phyloP scores from a whole-genome alignment of 2,888 invertebrate genomes.

The Folsomia candida region DNA sequence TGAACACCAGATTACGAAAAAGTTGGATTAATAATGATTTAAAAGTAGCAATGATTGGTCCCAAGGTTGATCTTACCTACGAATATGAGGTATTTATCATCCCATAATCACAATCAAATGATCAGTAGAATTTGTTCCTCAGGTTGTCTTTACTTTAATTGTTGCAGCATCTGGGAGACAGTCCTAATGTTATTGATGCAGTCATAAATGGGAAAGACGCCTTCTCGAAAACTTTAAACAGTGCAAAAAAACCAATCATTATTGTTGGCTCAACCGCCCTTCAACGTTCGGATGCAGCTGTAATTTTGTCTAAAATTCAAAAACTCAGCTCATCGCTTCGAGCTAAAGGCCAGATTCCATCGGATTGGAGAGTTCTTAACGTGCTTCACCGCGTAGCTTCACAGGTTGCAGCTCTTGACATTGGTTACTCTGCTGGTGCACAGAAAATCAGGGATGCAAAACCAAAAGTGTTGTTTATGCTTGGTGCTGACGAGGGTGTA shows the following conservation, averaged over 20 bases:
- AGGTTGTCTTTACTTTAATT: conserved; percentile 11
- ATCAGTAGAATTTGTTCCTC: too few species aligned
- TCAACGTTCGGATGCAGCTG: conserved; percentile 72
- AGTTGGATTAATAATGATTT: conserved; percentile 92
- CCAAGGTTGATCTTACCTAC: conserved; percentile 88
- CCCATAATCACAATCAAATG: neutral
- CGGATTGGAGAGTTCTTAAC: conserved; percentile 80
- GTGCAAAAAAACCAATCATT: conserved; percentile 83
- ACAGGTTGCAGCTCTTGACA: conserved; percentile 90
- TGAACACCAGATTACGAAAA: conserved; percentile 94
- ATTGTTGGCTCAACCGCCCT: conserved; percentile 86
- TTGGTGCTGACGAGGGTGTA: conserved; percentile 89
- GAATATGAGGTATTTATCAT: conserved; percentile 67
- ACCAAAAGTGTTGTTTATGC: conserved; percentile 78
- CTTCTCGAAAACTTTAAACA: conserved; percentile 66
- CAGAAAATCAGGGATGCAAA: conserved; percentile 61
- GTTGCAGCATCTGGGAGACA: conserved; percentile 77
- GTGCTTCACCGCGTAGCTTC: conserved; percentile 89
- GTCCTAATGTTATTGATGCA: conserved; percentile 69
- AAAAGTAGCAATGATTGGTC: conserved; percentile 79
- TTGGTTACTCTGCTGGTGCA: conserved; percentile 82
- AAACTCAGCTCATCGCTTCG: conserved; percentile 61
- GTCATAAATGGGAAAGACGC: conserved; percentile 70
- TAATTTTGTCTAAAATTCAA: conserved; percentile 72
- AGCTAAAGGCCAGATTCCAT: conserved; percentile 52